Evolutionary conservation across 2,797 vertebrate species (phyloP), one percentile per base, ranked within the genome.

Genomic region (Anolis apletophallus): DNA sequence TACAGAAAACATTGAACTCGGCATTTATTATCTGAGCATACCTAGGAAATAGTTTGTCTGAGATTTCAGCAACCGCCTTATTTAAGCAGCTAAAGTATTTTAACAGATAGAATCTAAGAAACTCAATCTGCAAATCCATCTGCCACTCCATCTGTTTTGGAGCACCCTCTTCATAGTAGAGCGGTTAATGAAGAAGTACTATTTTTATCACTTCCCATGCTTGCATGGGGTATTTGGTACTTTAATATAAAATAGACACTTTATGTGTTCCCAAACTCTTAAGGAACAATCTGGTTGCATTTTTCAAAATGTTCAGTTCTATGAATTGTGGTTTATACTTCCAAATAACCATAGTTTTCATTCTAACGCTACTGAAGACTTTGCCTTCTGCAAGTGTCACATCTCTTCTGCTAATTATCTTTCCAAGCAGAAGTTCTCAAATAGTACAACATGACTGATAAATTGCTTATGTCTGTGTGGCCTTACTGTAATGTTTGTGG

Each of bases 91-190:
- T 88, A 87, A 92, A 88, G 1, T 34, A 29, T 93, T 96, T 94
- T 91, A 91, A 96, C 92, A 94, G 90, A 90, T 93, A 95, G 92
- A 95, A 96, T 96, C 95, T 92, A 94, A 94, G 91, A 93, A 89
- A 93, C 94, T 95, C 94, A 96, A 95, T 96, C 96, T 97, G 95
- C 92, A 96, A 93, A 95, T 90, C 98, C 98, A 98, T 98, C 98
- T 99, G 98, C 96, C 97, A 90, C 96, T 96, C 98, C 98, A 97
- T 98, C 98, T 99, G 98, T 95, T 96, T 94, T 81, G 84, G 81
- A 90, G 84, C 55, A 83, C 52, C 40, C 0, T 40, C 64, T 94
- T 89, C 81, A 64, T 74, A 91, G 50, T 93, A 83, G 83, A 81
- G 91, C 90, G 80, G 88, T 94, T 96, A 95, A 94, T 86, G 90